Percentiles rank a stretch among this genome's conserved stretches.
Conservation (phyloP, 2,113 vertebrate genomes). For the Centrocercus urophasianus region DNA sequence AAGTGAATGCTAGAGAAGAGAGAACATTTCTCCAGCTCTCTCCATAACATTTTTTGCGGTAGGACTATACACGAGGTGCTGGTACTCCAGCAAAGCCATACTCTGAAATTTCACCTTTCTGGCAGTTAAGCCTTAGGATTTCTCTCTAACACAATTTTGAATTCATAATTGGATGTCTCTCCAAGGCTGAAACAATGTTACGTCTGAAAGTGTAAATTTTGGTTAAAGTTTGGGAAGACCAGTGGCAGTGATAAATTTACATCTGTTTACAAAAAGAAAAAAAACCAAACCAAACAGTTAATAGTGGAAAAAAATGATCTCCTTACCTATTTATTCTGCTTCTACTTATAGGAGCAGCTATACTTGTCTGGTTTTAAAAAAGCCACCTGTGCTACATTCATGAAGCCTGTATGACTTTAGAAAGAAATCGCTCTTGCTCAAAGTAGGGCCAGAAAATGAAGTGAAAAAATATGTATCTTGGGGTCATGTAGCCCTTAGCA, state of each 20-base stretch:
- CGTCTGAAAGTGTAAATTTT: background rate
- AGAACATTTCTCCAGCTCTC: background rate
- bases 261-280: background rate
- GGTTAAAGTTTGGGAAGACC: background rate
- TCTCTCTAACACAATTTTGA: background rate
- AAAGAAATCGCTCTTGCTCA: background rate
- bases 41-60: background rate
- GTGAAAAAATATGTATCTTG: background rate
- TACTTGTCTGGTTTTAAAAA: background rate
- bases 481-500: background rate
- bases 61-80: background rate
- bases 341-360: constrained; percentile 32
- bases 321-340: constrained; percentile 23
- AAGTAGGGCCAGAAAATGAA: background rate
- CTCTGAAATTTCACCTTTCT: background rate
- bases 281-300: background rate
- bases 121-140: background rate
- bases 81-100: background rate
- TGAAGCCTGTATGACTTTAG: background rate
- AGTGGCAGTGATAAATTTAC: background rate
- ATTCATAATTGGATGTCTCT: background rate
- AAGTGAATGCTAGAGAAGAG: background rate
- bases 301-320: background rate
- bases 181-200: background rate
- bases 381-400: background rate